phyloP scores from a whole-genome alignment of 64 coral and sea anemone genomes.

The Montipora foliosa region DNA sequence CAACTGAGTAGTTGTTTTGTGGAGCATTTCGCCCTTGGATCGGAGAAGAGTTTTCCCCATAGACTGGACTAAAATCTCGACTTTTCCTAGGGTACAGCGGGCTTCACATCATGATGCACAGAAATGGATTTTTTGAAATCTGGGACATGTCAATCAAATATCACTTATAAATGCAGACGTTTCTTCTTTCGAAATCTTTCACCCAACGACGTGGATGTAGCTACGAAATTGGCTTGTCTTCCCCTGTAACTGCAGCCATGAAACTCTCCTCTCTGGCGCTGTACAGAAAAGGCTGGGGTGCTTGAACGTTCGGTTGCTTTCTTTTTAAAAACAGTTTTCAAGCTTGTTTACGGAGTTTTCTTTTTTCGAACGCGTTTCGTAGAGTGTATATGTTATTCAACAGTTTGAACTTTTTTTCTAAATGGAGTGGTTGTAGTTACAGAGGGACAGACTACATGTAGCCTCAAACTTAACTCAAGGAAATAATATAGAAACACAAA shows the following conservation, averaged over 20 bases:
- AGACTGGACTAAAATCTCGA: not conserved
- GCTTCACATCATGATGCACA: not conserved
- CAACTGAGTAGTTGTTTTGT: not conserved
- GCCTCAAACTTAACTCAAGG: not conserved
- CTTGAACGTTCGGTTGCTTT: not conserved
- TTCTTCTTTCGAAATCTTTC: slow-evolving; percentile 6
- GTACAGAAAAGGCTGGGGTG: not conserved
- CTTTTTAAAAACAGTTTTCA: not conserved
- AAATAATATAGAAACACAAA: not conserved
- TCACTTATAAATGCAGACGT: slow-evolving; percentile 40
- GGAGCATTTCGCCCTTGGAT: not conserved
- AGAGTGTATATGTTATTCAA: not conserved
- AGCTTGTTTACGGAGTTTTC: not conserved
- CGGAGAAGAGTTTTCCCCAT: too few relatives aligned
- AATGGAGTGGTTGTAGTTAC: slow-evolving; percentile 13
- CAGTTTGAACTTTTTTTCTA: not conserved
- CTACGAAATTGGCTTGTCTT: slow-evolving; percentile 10
- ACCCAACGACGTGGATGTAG: not conserved
- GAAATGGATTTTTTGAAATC: not conserved
- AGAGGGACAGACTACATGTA: not conserved
- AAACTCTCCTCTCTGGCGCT: too few relatives aligned
- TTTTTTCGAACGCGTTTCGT: slow-evolving; percentile 38
- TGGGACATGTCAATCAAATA: not conserved
- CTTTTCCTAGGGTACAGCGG: not conserved
- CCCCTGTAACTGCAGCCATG: slow-evolving; percentile 29